phyloP scores from a whole-genome alignment of 1,140 invertebrate species.

The Hydropsyche tenuis region DNA sequence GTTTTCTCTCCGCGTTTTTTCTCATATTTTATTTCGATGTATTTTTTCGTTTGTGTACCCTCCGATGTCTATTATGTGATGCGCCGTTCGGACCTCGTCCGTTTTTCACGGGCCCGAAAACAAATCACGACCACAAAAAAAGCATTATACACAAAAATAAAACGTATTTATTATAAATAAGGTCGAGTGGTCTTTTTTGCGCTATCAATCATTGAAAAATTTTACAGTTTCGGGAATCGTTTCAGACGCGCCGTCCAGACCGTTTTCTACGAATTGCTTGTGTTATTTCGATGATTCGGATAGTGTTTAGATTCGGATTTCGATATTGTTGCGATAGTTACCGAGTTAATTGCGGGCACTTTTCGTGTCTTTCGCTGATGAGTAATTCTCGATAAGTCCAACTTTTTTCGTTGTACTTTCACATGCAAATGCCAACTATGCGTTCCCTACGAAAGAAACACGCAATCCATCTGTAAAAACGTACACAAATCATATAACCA shows the following conservation, averaged over 20 bases:
- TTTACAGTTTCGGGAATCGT: slow-evolving; percentile 3
- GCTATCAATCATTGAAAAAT: slow-evolving; percentile 1
- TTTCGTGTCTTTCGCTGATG: slow-evolving; percentile 17
- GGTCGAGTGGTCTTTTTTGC: not conserved
- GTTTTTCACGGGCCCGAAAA: slow-evolving; percentile 24
- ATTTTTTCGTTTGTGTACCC: not conserved
- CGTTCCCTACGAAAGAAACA: slow-evolving; percentile 5
- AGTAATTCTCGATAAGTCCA: slow-evolving; percentile 23
- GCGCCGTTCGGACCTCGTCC: not conserved
- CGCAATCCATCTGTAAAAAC: slow-evolving; percentile 6
- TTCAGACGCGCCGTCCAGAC: no score
- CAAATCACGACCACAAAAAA: slow-evolving; percentile 31
- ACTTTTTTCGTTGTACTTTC: not conserved
- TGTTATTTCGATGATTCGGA: no score
- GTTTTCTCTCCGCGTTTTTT: slow-evolving; percentile 13
- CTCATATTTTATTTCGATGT: not conserved
- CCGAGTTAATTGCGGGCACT: not conserved
- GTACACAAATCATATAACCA: no score
- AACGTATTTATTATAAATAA: no score
- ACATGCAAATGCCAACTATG: slow-evolving; percentile 24
- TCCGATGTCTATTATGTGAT: not conserved
- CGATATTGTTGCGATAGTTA: no score
- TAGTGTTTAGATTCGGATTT: no score
- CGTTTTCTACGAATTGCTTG: no score
- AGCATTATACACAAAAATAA: not conserved